These are phyloP conservation scores for Thereuonema tuberculata DNA, from an alignment of 1,140 invertebrate species.

Conservation along the genomic window DNA sequence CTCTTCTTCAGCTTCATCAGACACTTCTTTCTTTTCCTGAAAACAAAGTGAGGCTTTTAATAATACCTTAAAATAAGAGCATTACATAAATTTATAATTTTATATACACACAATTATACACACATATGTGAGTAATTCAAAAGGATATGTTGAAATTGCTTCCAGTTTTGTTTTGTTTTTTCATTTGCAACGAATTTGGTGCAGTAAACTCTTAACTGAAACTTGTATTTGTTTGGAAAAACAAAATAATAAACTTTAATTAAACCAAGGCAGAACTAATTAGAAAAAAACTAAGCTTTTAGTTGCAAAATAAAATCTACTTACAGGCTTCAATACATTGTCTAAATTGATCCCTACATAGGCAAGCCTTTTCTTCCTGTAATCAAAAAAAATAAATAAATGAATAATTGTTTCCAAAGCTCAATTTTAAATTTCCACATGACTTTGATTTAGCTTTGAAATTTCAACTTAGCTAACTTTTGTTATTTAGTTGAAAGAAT, in stretches of 20 bases:
- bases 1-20: constrained; percentile 24
- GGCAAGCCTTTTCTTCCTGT: constrained; percentile 48
- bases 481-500: too few species aligned
- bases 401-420: not conserved
- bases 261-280: not conserved
- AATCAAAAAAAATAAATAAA: too few species aligned
- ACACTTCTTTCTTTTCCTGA: constrained; percentile 21
- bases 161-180: too few species aligned
- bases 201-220: too few species aligned
- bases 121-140: not conserved
- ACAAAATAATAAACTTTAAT: constrained; percentile 5
- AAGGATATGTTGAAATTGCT: too few species aligned
- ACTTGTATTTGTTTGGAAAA: constrained; percentile 12
- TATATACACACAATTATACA: constrained; percentile 10
- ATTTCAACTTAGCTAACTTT: too few species aligned
- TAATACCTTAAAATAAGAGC: not conserved
- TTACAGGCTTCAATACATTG: constrained; percentile 44
- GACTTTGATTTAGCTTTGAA: too few species aligned
- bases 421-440: not conserved
- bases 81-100: constrained; percentile 2
- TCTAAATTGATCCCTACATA: constrained; percentile 62
- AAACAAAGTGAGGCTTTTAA: not conserved
- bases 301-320: too few species aligned
- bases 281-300: constrained; percentile 4
- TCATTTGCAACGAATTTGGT: too few species aligned